Base-by-base conservation (phyloP, 2,888 invertebrate genomes). In the Drosophila paracracens region DNA sequence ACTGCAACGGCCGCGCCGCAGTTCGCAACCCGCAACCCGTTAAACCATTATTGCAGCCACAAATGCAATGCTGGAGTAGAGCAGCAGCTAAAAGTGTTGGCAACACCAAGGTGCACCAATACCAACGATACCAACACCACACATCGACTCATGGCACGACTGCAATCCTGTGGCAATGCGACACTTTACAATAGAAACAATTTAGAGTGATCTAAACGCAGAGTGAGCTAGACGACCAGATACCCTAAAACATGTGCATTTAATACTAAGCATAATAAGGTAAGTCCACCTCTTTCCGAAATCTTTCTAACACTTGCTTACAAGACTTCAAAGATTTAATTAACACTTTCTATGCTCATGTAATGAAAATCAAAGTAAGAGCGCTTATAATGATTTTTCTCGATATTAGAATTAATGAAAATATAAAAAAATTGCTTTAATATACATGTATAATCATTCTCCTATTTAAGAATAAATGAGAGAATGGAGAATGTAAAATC, bases 51-150 rank as follows among this genome's bases (percentile, higher is more conserved):
- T 72, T 70, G 76, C 66, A 60, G 77, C 83, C 89, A 67, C 89
- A 87, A 81, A 87, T 87, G 84, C 83, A 72, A 81, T 87, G 89
- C 85, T 82, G 76, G 52, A 58, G 52, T 43, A 52, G 52, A 58
- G 50, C n/a, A 40, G 53, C 31, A 48, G 58, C 57, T 52, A 35
- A 40, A 54, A 65, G 40, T 38, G 29, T 60, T 43, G 36, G 50
- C 50, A n/a, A 40, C 43, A 40, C 43, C 38, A 31, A 31, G 25
- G 10, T 50, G 10, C 18, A n/a, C 58, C 62, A 48, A 53, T 60
- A 60, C 50, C 61, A 43, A 57, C 40, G 48, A 51, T 63, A 68
- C 43, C 56, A 27, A 64, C 27, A 66, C 50, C 62, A 63, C 36
- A 57, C 53, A 69, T 64, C 70, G 64, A 65, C 53, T 58, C 73